Percentiles rank a stretch among this genome's conserved stretches.
Evolutionary conservation across 2,113 vertebrate species (phyloP).

Genomic region (Heloderma charlesbogerti): DNA sequence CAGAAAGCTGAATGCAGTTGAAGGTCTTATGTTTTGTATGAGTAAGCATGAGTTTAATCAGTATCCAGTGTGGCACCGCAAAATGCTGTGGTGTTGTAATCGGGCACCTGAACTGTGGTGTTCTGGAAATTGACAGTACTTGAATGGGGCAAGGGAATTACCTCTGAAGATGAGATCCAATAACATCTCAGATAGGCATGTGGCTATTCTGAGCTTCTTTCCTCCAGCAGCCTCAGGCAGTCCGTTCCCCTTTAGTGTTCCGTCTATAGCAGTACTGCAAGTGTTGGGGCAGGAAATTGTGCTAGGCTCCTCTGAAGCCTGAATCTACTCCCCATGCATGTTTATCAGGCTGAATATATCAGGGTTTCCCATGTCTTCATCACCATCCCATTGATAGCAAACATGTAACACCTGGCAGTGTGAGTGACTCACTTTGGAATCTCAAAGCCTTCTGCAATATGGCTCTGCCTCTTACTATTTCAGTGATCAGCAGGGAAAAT

Average conservation of each 20-base stretch:
- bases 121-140: background rate
- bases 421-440: background rate
- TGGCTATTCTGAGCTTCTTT: background rate
- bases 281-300: rapidly evolving
- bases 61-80: background rate
- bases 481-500: background rate
- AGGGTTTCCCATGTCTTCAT: background rate
- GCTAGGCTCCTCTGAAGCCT: background rate
- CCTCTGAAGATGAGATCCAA: conserved; percentile 39
- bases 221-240: background rate
- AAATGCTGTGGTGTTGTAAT: background rate
- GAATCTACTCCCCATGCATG: background rate
- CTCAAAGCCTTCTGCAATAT: background rate
- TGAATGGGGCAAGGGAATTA: conserved; percentile 21
- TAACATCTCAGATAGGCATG: conserved; percentile 35
- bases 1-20: background rate
- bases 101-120: background rate
- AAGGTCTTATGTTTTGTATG: background rate
- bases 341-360: background rate
- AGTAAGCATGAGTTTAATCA: background rate
- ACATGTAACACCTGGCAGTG: background rate
- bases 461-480: background rate
- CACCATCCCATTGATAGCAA: background rate
- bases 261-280: background rate
- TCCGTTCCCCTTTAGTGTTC: background rate